Evolutionary conservation across 2,888 invertebrate genomes (phyloP), one percentile per base, ranked within the genome.

Genomic region (Tetranychus truncatus): DNA sequence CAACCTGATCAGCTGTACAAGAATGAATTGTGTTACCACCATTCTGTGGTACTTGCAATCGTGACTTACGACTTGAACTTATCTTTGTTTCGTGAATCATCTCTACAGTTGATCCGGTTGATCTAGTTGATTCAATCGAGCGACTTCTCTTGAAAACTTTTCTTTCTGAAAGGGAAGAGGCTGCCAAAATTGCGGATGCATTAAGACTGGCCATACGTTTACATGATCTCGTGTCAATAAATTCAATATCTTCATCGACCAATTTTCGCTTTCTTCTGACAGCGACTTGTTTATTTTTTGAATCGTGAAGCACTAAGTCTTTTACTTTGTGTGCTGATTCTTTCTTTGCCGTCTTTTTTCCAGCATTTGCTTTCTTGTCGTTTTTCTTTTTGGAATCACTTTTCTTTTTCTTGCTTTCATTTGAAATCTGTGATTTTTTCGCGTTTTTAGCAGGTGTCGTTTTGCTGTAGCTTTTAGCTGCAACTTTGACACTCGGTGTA

Each of bases 141-240:
- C 55, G 55, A 44, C 71, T 34, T 65, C 67, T 24, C 4, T 45
- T 66, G 21, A 24, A 18, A 55, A 69, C 69, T 11, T 18, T 66
- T 78, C 44, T 72, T 67, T 80, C 80, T 11, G 76, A 74, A 15
- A 77, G 75, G 75, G 92, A 92, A 78, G 91, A 91, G 24, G 92
- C 92, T 0, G 92, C 91, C 78, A 93, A 85, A 80, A 93, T 92
- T 24, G 93, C 93, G 65, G 90, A 89, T 18, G 93, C 93, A 82
- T 93, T 93, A 46, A 93, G 84, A 81, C 91, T 91, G 24, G 93
- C 93, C 92, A 93, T 92, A 46, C 93, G 87, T 82, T 92, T 93
- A 73, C 78, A 78, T 15, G 75, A 73, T 74, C 76, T 75, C 11
- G 78, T 78, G 65, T 78, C 78, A 69, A 78, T 79, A 67, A 78